Evolutionary conservation across 2,888 invertebrate species (phyloP), one percentile per base, ranked within the genome.

Genomic region (Cheilosia vernalis): DNA sequence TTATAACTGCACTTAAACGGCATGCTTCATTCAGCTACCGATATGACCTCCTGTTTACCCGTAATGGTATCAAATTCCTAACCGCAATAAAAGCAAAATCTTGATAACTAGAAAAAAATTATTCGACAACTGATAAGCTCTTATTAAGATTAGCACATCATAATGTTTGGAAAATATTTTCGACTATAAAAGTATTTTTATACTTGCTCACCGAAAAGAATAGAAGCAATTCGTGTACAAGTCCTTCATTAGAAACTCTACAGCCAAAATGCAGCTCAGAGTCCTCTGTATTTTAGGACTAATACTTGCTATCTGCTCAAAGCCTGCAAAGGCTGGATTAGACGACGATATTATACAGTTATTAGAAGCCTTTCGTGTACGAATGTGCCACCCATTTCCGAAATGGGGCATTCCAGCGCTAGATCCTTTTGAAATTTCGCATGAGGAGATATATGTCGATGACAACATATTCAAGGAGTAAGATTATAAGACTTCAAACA

Each of bases 351-450:
- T 92, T 60, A 56, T 69, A 3, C 49, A 78, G 2, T 88, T 91
- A 40, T 82, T 91, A 0, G 87, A 90, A n/a, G 89, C 90, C 69
- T 88, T 91, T 21, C 88, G 89, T 0, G 49, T 64, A 63, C 89
- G 92, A 2, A 91, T 91, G 91, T 91, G 91, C 19, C 90, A 91
- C 79, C 89, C 91, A 0, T 88, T 91, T 66, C 89, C 89, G 0
- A 88, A 88, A 69, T 87, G 89, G 58, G 89, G 90, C 0, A 64
- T 91, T 5, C 91, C 91, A 10, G 89, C 90, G 0, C 58, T 91
- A 55, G 91, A 91, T 89, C 91, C 91, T 1, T 80, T 90, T 7
- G 10, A 77, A 69, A 67, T 80, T 7, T 1, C 27, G 4, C 61
- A 86, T 10, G 30, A 49, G 4, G 61, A 82, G 51, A 13, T 51